Evolutionary conservation across 1,140 invertebrate species (phyloP).

Genomic region (Coptotermes formosanus): DNA sequence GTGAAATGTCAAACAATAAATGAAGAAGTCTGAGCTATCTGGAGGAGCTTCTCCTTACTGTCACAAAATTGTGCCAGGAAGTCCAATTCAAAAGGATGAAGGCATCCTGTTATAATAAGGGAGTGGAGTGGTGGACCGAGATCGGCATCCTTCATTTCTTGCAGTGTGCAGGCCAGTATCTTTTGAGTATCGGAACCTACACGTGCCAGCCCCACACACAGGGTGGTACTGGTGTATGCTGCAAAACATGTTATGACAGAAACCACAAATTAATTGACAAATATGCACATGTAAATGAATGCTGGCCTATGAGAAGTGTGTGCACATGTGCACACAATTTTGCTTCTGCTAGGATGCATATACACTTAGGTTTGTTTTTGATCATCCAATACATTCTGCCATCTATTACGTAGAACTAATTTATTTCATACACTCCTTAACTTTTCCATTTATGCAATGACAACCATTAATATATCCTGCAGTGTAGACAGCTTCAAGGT

Average conservation of each 20-base stretch:
- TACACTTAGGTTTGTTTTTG: too few species aligned
- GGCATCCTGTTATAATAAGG: constrained; percentile 77
- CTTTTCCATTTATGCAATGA: too few species aligned
- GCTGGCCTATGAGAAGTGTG: too few species aligned
- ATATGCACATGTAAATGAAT: too few species aligned
- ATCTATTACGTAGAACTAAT: too few species aligned
- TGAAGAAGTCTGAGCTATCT: neutral
- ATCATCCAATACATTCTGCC: too few species aligned
- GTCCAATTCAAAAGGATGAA: constrained; percentile 91
- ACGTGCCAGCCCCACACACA: constrained; percentile 83
- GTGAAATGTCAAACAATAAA: neutral
- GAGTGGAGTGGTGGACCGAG: constrained; percentile 92
- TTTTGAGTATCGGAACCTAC: constrained; percentile 83
- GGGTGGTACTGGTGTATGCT: constrained; percentile 20
- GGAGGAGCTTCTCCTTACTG: neutral
- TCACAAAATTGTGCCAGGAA: constrained; percentile 66
- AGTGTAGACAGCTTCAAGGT: too few species aligned
- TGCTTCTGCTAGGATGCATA: too few species aligned
- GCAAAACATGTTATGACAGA: neutral
- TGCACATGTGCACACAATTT: too few species aligned
- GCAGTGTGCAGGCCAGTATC: constrained; percentile 71
- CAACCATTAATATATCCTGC: too few species aligned
- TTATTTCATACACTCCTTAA: too few species aligned
- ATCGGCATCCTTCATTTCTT: constrained; percentile 72
- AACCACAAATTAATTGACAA: too few species aligned